Percentiles rank a stretch among this genome's conserved stretches.
phyloP scores from a whole-genome alignment of 2,113 vertebrate genomes.

The Eulemur macaco region DNA sequence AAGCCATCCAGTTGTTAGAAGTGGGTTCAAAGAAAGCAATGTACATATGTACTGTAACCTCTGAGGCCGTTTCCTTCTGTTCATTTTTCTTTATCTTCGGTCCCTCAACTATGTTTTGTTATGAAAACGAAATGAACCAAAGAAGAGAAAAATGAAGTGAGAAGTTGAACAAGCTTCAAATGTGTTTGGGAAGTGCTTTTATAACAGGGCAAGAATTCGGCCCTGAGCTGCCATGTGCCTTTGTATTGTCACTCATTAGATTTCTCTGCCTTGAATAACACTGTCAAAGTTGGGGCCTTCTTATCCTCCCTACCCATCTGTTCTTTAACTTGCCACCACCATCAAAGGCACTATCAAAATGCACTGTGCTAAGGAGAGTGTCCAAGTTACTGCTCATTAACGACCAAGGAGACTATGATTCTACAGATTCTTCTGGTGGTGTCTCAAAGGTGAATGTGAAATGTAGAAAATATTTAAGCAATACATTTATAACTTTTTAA shows the following conservation, averaged over 20 bases:
- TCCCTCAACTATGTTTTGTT: conserved; percentile 48
- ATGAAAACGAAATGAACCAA: conserved; percentile 77
- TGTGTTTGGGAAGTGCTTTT: conserved; percentile 73
- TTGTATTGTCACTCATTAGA: conserved; percentile 78
- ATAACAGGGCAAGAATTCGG: conserved; percentile 71
- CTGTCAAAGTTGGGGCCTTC: conserved; percentile 36
- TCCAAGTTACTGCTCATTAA: conserved; percentile 61
- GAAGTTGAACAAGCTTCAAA: conserved; percentile 78
- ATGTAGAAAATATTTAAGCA: conserved; percentile 43
- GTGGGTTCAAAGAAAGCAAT: background rate
- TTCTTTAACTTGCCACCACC: conserved; percentile 63
- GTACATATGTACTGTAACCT: conserved; percentile 55
- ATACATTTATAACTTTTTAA: conserved; percentile 34
- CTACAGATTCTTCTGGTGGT: background rate
- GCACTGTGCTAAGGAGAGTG: conserved; percentile 32
- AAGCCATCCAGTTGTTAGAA: background rate
- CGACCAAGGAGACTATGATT: background rate
- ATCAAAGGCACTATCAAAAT: conserved; percentile 56
- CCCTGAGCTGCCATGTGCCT: conserved; percentile 71
- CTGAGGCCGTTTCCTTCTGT: conserved; percentile 67
- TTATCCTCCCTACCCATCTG: conserved; percentile 58
- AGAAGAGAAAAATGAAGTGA: conserved; percentile 77
- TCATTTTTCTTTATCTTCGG: conserved; percentile 61
- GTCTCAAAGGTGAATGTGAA: conserved; percentile 46
- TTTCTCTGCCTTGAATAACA: conserved; percentile 68